These are phyloP conservation scores for Ptyas mucosa DNA, from an alignment of 2,113 vertebrate species.

Conservation along the genomic window DNA sequence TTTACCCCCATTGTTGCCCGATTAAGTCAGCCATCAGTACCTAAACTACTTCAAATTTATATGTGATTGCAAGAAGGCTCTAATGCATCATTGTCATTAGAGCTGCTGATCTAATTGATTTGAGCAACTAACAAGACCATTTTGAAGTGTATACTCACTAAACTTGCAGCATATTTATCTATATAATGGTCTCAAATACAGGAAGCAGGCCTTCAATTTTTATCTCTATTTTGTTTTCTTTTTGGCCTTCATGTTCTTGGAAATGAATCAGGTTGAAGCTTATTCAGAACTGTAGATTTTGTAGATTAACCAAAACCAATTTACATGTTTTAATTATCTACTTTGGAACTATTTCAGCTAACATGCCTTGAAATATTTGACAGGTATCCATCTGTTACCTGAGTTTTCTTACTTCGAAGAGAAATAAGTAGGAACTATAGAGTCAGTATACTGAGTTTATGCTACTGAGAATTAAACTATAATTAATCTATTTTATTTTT, in stretches of 20 bases:
- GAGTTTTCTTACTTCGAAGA: background rate
- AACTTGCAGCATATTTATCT: background rate
- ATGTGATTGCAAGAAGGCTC: background rate
- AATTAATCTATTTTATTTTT: background rate
- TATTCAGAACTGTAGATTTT: background rate
- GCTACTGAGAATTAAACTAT: background rate
- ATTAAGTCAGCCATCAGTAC: background rate
- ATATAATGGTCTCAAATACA: background rate
- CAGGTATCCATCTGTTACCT: background rate
- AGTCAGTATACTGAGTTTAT: background rate
- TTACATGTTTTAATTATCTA: background rate
- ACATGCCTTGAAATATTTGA: background rate
- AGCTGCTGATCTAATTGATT: background rate
- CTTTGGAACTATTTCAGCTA: background rate
- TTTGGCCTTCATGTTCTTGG: background rate
- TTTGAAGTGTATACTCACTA: background rate
- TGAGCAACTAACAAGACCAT: background rate
- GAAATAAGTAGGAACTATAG: background rate
- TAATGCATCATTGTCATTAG: background rate
- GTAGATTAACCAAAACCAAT: background rate
- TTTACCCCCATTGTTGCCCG: background rate
- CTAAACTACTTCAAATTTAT: background rate
- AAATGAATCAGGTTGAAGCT: background rate
- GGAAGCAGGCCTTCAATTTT: background rate
- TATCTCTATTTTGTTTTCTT: background rate